phyloP scores from a whole-genome alignment of 2,888 invertebrate species.

The Synergus laeviventris region DNA sequence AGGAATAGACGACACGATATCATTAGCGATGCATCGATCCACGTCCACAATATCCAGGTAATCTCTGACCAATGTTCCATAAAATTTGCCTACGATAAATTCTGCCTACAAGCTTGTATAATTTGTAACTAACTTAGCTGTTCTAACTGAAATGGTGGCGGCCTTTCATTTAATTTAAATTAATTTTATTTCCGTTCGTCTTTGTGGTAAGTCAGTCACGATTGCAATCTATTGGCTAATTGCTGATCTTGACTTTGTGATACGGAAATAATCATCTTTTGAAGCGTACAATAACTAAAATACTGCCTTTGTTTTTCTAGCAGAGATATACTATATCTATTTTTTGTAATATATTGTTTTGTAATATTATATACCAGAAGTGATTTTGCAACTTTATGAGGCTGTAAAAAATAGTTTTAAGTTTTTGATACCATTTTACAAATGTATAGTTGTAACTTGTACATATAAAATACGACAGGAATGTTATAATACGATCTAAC shows the following conservation, averaged over 20 bases:
- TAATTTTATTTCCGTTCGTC: background rate
- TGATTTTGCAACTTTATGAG: background rate
- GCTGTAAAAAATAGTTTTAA: background rate
- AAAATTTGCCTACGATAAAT: constrained; percentile 11
- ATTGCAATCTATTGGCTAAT: background rate
- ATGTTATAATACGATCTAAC: background rate
- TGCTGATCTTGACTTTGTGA: background rate
- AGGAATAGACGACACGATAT: constrained; percentile 85
- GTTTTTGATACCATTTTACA: background rate
- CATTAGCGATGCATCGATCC: constrained; percentile 76
- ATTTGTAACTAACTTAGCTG: constrained; percentile 40
- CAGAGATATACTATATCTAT: background rate
- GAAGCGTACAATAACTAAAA: background rate
- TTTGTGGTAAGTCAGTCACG: background rate
- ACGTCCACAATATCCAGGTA: constrained; percentile 79
- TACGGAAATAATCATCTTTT: background rate
- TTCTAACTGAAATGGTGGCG: constrained; percentile 16
- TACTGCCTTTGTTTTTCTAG: background rate
- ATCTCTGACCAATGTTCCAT: constrained; percentile 52
- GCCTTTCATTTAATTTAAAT: background rate
- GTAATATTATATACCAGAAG: background rate
- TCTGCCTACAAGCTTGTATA: constrained; percentile 31
- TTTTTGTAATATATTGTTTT: background rate
- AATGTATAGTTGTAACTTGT: background rate
- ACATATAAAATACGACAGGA: background rate